Evolutionary conservation across 2,888 invertebrate species (phyloP), one percentile per base, ranked within the genome.

Genomic region (Agrotis exclamationis): DNA sequence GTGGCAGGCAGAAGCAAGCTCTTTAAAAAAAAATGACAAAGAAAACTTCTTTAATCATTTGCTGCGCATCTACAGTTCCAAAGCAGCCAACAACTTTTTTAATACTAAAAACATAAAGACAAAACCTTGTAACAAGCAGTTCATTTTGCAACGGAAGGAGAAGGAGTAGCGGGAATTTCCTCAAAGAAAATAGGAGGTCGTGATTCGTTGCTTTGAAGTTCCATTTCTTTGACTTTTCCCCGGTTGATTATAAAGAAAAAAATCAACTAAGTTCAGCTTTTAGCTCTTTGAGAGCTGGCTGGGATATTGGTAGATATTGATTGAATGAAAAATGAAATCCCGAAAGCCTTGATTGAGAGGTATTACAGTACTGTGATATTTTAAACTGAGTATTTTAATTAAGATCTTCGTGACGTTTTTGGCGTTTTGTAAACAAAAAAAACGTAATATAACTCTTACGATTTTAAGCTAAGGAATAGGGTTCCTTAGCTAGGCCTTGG

Each of bases 121-220:
- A 58, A 68, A 73, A 53, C 24, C 47, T 45, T 39, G 13, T 51
- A 9, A n/a, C 45, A 39, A 63, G 16, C 48, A 50, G 65, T 79
- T 68, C 22, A 57, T 75, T 63, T 71, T 72, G 60, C 59, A 59
- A 57, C 60, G 84, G 76, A 74, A 70, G 63, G 48, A 70, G 63
- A 54, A 24, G 22, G 24, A 54, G n/a, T 39, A 66, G 59, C 56
- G 62, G 69, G 59, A 79, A 79, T 57, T 70, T 74, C 60, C 24
- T 67, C 60, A 66, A 76, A 76, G 76, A 71, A 74, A 76, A 68
- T 63, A 53, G 62, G 70, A 76, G 59, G 53, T 51, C 63, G 60
- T 62, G 54, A 58, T 66, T 53, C 57, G 24, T 58, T 63, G 47
- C 84, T 85, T 85, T 85, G 74, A 80, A 70, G 69, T 70, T 48